Base-by-base conservation (phyloP, 2,888 invertebrate genomes). In the Dromius quadrimaculatus region DNA sequence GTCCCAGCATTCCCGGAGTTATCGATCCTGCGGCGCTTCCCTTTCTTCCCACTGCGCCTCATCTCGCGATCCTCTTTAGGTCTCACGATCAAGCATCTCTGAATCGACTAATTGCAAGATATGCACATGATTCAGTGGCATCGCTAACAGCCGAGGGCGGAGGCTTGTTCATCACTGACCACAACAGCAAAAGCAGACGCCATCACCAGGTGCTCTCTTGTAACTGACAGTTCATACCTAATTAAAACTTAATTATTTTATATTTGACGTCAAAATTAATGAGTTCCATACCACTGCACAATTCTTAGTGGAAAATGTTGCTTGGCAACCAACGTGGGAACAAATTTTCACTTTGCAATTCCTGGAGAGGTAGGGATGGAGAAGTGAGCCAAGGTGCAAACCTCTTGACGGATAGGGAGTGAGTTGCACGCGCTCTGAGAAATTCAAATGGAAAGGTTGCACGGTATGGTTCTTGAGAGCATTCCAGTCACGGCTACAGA, bases 221-320 rank as follows among this genome's bases (percentile, higher is more conserved):
- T 41, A 45, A 63, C 9, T 63, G 63, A 43, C 32, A 28, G 23
- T 41, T 43, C 47, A 47, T 47, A 57, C 41, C 66, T 66, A 66
- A 66, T 66, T 66, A 68, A 68, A 68, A 68, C 45, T 59, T 68
- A 68, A 68, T 68, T 68, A 43, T 59, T 68, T 68, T 59, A 68
- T 59, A 68, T 68, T 68, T 68, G 68, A 68, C 68, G 32, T 17
- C 34, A 32, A 59, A 68, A 68, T 68, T 68, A 68, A 68, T 68
- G 68, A 68, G 68, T 34, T 68, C 59, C 38, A 41, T 34, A 54
- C 20, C 65, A 38, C 50, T 50, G 36, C 59, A 68, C 57, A 68
- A 59, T 68, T 36, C 68, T 45, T 23, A 28, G 66, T 66, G 57
- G 38, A 32, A 13, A 57, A 13, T 45, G 68, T 68, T 68, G 68